These are phyloP conservation scores for Drosophila prolongata DNA, from an alignment of 2,888 invertebrate genomes.

Conservation along the genomic window DNA sequence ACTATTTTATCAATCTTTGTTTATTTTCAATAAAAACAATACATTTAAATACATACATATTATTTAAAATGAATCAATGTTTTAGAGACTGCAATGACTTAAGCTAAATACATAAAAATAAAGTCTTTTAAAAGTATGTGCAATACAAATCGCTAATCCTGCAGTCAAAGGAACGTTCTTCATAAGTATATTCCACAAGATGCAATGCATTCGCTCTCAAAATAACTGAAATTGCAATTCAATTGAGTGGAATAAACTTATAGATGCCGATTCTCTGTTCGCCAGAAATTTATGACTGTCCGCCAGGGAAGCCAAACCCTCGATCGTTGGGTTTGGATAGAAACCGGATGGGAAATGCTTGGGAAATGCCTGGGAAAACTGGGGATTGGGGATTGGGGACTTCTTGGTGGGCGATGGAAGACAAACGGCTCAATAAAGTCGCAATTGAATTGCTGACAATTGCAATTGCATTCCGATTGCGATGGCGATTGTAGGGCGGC, in stretches of 20 bases:
- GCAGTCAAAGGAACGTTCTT: slow-evolving; percentile 4
- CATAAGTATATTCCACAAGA: slow-evolving; percentile 19
- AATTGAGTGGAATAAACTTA: slow-evolving; percentile 77
- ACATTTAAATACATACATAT: too few species aligned
- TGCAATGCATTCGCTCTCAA: slow-evolving; percentile 24
- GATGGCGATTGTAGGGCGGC: slow-evolving; percentile 21
- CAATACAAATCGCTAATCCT: slow-evolving; percentile 11
- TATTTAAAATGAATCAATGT: too few species aligned
- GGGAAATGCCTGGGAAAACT: not conserved
- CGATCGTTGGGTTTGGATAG: not conserved
- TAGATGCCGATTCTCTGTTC: slow-evolving; percentile 44
- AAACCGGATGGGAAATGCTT: not conserved
- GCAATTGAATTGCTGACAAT: slow-evolving; percentile 65
- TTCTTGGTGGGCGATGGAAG: not conserved
- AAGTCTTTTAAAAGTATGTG: not conserved
- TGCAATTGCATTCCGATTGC: slow-evolving; percentile 49
- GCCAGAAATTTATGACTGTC: slow-evolving; percentile 40
- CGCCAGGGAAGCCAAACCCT: not conserved
- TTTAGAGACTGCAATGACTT: too few species aligned
- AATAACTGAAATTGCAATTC: slow-evolving; percentile 62
- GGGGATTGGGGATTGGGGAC: not conserved
- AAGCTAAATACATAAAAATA: not conserved
- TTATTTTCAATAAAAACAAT: too few species aligned
- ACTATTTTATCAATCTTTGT: too few species aligned
- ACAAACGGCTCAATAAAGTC: slow-evolving; percentile 50